Conservation (phyloP, 2,113 vertebrate genomes). For the Uria aalge region DNA sequence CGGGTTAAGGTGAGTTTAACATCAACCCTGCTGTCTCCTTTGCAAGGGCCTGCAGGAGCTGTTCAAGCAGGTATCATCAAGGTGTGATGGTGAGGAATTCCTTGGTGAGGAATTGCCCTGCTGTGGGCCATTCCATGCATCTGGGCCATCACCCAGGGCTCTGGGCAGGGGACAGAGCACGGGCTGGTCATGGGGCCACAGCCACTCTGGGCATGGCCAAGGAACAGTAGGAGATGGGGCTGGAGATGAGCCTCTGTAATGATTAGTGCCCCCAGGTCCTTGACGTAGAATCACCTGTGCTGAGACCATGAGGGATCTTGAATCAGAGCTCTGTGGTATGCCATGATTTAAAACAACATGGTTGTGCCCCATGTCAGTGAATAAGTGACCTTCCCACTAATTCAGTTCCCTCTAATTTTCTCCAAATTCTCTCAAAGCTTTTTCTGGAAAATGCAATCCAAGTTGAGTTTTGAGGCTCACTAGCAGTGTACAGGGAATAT, state of each 20-base stretch:
- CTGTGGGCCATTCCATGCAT: fast-evolving
- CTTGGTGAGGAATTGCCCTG: background rate
- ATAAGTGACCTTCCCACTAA: background rate
- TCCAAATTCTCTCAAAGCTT: background rate
- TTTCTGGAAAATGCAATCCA: background rate
- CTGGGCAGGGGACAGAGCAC: background rate
- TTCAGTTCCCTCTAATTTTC: background rate
- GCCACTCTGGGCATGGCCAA: background rate
- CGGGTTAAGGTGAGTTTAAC: background rate
- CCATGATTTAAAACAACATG: fast-evolving
- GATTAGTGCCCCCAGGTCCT: background rate
- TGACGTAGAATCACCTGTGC: background rate
- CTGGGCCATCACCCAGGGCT: fast-evolving
- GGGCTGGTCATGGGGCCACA: background rate
- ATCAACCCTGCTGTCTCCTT: background rate
- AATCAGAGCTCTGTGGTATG: background rate
- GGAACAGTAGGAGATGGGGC: background rate
- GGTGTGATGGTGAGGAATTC: background rate
- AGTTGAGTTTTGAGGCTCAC: background rate
- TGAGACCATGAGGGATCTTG: fast-evolving
- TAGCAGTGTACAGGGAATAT: background rate
- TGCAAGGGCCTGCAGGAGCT: background rate
- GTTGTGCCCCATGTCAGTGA: background rate
- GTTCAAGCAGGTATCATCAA: background rate
- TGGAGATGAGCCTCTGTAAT: background rate